Percentiles rank a stretch among this genome's conserved stretches.
phyloP scores from a whole-genome alignment of 2,113 vertebrate species.

The Pituophis catenifer region DNA sequence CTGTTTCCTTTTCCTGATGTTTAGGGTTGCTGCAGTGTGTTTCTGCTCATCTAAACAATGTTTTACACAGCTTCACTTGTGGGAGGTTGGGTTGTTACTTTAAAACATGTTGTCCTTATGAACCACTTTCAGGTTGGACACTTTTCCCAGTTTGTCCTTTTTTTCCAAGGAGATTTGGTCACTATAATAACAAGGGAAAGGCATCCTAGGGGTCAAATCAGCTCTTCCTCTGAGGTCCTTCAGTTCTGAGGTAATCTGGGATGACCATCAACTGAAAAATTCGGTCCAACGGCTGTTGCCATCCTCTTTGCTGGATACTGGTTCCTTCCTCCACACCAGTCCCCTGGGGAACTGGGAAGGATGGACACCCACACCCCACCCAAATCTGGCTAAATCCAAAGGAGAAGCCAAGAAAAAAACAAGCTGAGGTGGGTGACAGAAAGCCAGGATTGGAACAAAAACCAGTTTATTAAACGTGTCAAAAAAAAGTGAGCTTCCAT shows the following conservation, averaged over 20 bases:
- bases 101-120: too few relatives aligned
- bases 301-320: neutral
- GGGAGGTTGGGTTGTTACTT: too few relatives aligned
- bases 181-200: too few relatives aligned
- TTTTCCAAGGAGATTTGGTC: too few relatives aligned
- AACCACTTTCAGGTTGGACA: too few relatives aligned
- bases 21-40: too few relatives aligned
- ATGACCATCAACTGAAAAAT: neutral
- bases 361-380: neutral
- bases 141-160: too few relatives aligned
- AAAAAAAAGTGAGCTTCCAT: neutral
- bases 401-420: neutral
- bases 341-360: neutral
- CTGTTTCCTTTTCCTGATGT: too few relatives aligned
- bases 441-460: neutral
- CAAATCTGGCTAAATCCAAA: neutral
- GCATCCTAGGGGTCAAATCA: neutral
- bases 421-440: neutral
- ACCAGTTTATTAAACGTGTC: neutral
- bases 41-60: too few relatives aligned
- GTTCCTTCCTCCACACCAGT: neutral
- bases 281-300: neutral
- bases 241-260: neutral
- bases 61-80: too few relatives aligned
- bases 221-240: neutral